Evolutionary conservation across 2,797 vertebrate genomes (phyloP).

Genomic region (Capromys pilorides): DNA sequence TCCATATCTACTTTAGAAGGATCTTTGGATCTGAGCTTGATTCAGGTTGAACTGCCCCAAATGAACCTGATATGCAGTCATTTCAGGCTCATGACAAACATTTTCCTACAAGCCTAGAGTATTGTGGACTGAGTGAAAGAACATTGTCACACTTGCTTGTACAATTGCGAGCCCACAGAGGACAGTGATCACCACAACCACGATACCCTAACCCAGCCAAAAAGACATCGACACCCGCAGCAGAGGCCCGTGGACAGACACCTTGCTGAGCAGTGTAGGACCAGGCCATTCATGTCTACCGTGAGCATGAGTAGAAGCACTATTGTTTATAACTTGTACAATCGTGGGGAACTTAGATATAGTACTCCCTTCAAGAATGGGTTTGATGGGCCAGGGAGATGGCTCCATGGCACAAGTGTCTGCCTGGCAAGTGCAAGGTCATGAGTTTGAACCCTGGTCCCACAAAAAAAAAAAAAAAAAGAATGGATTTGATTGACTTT

Average conservation of each 20-base stretch:
- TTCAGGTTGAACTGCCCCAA: background rate
- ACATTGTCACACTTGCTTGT: background rate
- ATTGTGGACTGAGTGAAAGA: background rate
- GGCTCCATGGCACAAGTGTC: no score
- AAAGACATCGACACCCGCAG: background rate
- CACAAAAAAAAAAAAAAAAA: no score
- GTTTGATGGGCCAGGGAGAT: no score
- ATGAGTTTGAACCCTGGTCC: no score
- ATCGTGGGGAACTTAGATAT: background rate
- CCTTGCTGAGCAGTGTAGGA: background rate
- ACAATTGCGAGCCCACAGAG: background rate
- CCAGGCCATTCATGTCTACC: accelerated
- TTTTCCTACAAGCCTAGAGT: background rate
- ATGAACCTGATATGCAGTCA: background rate
- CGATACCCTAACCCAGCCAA: no score
- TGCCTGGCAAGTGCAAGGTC: no score
- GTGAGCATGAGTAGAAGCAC: background rate
- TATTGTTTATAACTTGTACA: accelerated
- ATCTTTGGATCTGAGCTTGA: background rate
- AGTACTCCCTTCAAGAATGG: background rate
- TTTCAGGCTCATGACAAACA: background rate
- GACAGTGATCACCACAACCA: accelerated
- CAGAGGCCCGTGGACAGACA: background rate
- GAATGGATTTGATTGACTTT: background rate
- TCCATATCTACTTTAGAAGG: background rate